A percentile compares a stretch with the other conserved stretches of the same genome.
Evolutionary conservation across 35 echinoderm and acorn worm genomes (phyloP).

Genomic region (Heliocidaris tuberculata): DNA sequence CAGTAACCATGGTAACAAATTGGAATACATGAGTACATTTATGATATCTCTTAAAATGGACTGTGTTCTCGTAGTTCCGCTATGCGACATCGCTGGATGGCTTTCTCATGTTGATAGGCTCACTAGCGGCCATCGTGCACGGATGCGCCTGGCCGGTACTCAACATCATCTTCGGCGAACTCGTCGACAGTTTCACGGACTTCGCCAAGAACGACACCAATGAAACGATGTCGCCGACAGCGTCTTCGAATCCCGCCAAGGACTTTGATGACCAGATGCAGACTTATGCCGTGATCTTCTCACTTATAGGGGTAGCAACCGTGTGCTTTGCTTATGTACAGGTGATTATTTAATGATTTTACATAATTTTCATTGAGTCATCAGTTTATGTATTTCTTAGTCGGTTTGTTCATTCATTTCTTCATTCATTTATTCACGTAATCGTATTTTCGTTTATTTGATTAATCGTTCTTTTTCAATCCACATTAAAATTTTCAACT

Average conservation of each 20-base stretch:
- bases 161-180: slow-evolving; percentile 78
- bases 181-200: slow-evolving; percentile 63
- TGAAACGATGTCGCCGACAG: background rate
- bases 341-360: background rate
- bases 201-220: slow-evolving; percentile 47
- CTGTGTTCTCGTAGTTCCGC: background rate
- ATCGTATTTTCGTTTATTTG: too few relatives aligned
- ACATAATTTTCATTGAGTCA: too few relatives aligned
- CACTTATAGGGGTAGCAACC: slow-evolving; percentile 70
- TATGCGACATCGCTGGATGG: slow-evolving; percentile 67
- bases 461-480: too few relatives aligned
- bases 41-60: background rate
- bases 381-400: too few relatives aligned
- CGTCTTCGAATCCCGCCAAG: background rate
- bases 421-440: too few relatives aligned
- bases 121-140: slow-evolving; percentile 66
- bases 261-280: slow-evolving; percentile 59
- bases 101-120: slow-evolving; percentile 71
- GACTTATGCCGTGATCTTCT: slow-evolving; percentile 74
- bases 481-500: too few relatives aligned
- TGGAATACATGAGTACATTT: too few relatives aligned
- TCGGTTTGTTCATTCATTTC: too few relatives aligned
- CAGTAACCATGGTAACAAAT: too few relatives aligned
- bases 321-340: slow-evolving; percentile 62
- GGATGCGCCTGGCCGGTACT: slow-evolving; percentile 79